Evolutionary conservation across 1,140 invertebrate genomes (phyloP).

Genomic region (Oscheius sp.): DNA sequence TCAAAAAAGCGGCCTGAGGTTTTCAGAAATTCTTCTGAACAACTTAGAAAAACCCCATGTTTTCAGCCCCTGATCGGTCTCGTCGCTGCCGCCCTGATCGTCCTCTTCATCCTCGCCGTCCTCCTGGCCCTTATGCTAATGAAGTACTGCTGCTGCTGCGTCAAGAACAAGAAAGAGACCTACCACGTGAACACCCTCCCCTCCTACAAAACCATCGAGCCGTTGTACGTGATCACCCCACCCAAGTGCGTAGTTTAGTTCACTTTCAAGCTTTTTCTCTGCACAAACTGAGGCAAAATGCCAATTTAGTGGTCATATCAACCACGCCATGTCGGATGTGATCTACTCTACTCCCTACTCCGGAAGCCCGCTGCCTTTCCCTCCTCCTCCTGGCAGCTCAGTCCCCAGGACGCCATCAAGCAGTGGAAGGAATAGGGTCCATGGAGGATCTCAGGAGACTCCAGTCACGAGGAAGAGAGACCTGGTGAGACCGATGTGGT

Average conservation of each 20-base stretch:
- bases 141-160: slow-evolving; percentile 41
- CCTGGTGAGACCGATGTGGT: background rate
- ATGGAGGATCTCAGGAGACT: slow-evolving; percentile 9
- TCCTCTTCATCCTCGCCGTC: slow-evolving; percentile 30
- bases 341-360: slow-evolving; percentile 41
- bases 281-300: background rate
- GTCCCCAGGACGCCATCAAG: slow-evolving; percentile 35
- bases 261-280: background rate
- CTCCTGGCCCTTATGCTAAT: slow-evolving; percentile 34
- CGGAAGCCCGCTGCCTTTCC: slow-evolving; percentile 35
- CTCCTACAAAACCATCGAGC: slow-evolving; percentile 43
- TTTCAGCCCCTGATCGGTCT: slow-evolving; percentile 41
- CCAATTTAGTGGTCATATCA: background rate
- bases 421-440: slow-evolving; percentile 14
- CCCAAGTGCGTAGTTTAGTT: background rate
- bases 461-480: slow-evolving; percentile 1
- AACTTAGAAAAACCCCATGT: background rate
- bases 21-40: too few relatives aligned
- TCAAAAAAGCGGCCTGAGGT: too few relatives aligned
- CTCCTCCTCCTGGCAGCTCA: slow-evolving; percentile 38
- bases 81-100: slow-evolving; percentile 30
- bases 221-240: slow-evolving; percentile 41
- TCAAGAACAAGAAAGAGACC: slow-evolving; percentile 27
- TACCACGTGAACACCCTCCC: slow-evolving; percentile 42
- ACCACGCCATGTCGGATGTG: slow-evolving; percentile 12